Conservation (phyloP, 2,888 invertebrate species). For the Dryocosmus kuriphilus region DNA sequence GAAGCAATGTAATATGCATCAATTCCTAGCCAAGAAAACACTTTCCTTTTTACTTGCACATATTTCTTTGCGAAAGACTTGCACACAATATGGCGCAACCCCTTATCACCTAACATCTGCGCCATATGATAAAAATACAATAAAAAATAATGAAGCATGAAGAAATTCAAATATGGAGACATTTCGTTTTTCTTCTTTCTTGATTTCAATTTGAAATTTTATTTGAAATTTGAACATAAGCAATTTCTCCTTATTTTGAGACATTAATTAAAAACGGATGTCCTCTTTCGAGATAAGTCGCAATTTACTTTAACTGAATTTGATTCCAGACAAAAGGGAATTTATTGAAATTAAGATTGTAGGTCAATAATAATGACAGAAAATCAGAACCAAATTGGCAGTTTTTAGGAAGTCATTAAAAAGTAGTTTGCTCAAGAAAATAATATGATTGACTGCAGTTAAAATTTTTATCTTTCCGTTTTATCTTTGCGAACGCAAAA, state of each 20-base stretch:
- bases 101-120: constrained; percentile 6
- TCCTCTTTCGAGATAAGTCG: no score
- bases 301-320: no score
- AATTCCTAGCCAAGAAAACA: not conserved
- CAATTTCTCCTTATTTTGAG: no score
- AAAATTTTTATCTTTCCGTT: constrained; percentile 19
- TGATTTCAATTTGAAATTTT: no score
- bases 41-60: constrained; percentile 11
- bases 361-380: not conserved
- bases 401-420: constrained; percentile 26
- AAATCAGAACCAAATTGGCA: not conserved
- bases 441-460: constrained; percentile 3
- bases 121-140: not conserved
- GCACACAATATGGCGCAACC: constrained; percentile 2
- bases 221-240: no score
- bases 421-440: constrained; percentile 6
- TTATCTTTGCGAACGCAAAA: constrained; percentile 5
- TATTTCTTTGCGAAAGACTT: not conserved
- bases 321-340: not conserved
- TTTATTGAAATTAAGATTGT: not conserved
- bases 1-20: constrained; percentile 4
- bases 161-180: not conserved
- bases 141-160: not conserved
- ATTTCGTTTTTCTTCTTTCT: no score
- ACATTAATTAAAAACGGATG: no score